Evolutionary conservation across 2,797 vertebrate species (phyloP), one percentile per base, ranked within the genome.

Genomic region (Gambusia yucatana): DNA sequence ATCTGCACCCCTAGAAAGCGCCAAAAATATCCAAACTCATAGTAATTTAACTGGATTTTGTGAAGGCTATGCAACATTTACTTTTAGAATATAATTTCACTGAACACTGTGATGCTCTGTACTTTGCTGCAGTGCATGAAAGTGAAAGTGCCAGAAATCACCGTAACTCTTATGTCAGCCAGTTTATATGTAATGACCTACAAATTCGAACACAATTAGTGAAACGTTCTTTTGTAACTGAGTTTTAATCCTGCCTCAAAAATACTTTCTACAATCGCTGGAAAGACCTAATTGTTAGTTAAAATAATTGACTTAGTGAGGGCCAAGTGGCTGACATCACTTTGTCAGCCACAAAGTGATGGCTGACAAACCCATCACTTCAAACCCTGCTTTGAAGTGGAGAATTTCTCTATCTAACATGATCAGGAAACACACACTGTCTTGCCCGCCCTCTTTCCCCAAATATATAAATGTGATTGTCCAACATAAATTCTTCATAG

Each of bases 1-100:
- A 30, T 33, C 57, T 72, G n/a, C 2, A 3, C 17, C 30, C 33
- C 14, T 72, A 63, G 72, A 80, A 71, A 75, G 9, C n/a, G 43
- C 73, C 7, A 79, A 61, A 72, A 48, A 57, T 75, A 71, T 61
- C 36, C 4, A 83, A 78, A 47, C 36, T 52, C 13, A 57, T 28
- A 30, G 70, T 43, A 48, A 33, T 73, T 48, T 81, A 20, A 33
- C 48, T 79, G 44, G 13, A 67, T 80, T 70, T 63, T 52, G 13
- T 48, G 52, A n/a, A 10, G 0, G 36, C 6, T 65, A 36, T 39
- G 36, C 4, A 8, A 76, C 46, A 47, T 52, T n/a, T 22, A 30
- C 6, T 43, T 48, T 52, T 17, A 46, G 20, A 83, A 69, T 28
- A n/a, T 71, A 11, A 72, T 25, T 41, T 77, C 57, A 63, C 8